Conservation (phyloP, 2,888 invertebrate species). For the Callosobruchus maculatus region DNA sequence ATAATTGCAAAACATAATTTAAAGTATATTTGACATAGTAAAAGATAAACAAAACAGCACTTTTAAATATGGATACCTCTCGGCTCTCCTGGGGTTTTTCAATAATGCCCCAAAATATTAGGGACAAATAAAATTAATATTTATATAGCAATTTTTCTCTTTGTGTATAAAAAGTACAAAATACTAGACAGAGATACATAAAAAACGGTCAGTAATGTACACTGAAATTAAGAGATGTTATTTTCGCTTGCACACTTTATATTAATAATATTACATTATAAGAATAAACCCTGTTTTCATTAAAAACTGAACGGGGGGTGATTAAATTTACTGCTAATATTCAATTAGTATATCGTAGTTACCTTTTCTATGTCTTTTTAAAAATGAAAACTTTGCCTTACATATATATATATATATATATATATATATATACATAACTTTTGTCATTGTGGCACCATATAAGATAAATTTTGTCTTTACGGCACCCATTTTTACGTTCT, state of each 20-base stretch:
- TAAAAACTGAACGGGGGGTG: not conserved
- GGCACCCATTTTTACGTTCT: too few relatives aligned
- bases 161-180: constrained; percentile 27
- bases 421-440: too few relatives aligned
- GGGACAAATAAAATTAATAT: not conserved
- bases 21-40: not conserved
- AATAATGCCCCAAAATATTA: not conserved
- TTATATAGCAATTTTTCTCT: constrained; percentile 11
- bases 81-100: not conserved
- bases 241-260: not conserved
- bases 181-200: constrained; percentile 20
- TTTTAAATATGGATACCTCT: too few relatives aligned
- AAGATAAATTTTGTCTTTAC: too few relatives aligned
- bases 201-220: constrained; percentile 6
- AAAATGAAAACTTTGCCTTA: not conserved
- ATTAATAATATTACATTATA: not conserved
- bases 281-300: not conserved
- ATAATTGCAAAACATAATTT: not conserved
- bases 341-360: not conserved
- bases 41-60: not conserved
- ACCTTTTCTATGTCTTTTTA: not conserved
- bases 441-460: too few relatives aligned
- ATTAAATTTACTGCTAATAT: not conserved
- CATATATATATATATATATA: not conserved
- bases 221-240: not conserved